Evolutionary conservation across 1,140 invertebrate species (phyloP), one percentile per base, ranked within the genome.

Genomic region (Pseudoatta argentina): DNA sequence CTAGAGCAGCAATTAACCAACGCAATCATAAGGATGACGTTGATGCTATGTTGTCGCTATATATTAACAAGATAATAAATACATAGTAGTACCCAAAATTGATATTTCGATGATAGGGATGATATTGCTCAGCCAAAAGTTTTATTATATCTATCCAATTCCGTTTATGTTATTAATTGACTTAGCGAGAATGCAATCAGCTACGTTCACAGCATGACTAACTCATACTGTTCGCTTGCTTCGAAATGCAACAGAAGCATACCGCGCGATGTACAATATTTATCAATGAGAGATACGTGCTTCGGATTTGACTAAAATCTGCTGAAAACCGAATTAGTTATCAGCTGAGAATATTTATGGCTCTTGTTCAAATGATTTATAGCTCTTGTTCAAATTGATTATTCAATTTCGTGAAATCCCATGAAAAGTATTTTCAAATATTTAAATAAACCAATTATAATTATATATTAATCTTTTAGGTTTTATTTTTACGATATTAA

Each of bases 91-190:
- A 44, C 2, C 14, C 8, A 53, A 39, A 44, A 73, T 82, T 88
- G 66, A 61, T 55, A 63, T 53, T 44, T 34, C n/a, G 6, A 27
- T 55, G 55, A 34, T 71, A 71, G 12, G 59, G 24, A 76, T 77
- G 71, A 83, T 61, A 39, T 53, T 55, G 51, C 44, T 10, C 18
- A 12, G 34, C 1, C 10, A n/a, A 24, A 27, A 72, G 10, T 48
- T 77, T 53, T 66, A 34, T 27, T 16, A 48, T 59, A 55, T 87
- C 24, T 16, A 59, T 59, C 24, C 44, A n/a, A n/a, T 4, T 39
- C 30, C 18, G 48, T 87, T 87, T 88, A 73, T 75, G 24, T 59
- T 87, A 69, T 75, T 81, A 81, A 81, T 88, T 57, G 63, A 63
- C 24, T 64, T 18, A 5, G 39, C 59, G 57, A 77, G 61, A 53